Evolutionary conservation across 2,888 invertebrate species (phyloP), one percentile per base, ranked within the genome.

Genomic region (Mylabris sibirica): DNA sequence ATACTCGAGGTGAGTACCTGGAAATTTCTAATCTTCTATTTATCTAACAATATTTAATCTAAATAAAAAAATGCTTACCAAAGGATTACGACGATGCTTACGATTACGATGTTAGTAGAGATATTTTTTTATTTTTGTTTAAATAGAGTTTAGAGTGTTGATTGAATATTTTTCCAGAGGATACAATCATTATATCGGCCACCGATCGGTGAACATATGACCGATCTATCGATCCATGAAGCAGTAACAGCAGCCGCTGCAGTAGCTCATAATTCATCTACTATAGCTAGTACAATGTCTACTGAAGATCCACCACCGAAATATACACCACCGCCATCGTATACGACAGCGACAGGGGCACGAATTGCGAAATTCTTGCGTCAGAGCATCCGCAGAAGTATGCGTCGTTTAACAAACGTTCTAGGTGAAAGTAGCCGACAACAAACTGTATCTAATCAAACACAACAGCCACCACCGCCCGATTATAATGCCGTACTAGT

Each of bases 261-360:
- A 68, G 71, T 69, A 24, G 74, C 73, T 53, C 74, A 75, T 26
- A 68, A 78, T 35, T 70, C 78, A 5, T 66, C 74, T 9, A 60
- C 70, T 1, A 67, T 62, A 20, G 49, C 71, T 30, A 65, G 78
- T 9, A 84, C 84, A 62, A 75, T 85, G 30, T 82, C 85, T 11
- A 82, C 85, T 59, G 90, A 90, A 78, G 95, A 95, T 86, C 94
- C 95, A 1, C 96, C 96, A 3, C 96, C 96, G 63, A 96, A 96
- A 84, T 96, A 97, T 85, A 96, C 96, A 0, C 96, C 97, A 0
- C 97, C 97, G 2, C 96, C 96, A 0, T 95, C 95, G 0, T 96
- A 96, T 82, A 94, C 95, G 35, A 96, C 96, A 4, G 96, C 96
- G 0, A 96, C 96, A 0, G 96, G 96, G 1, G 95, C 94, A 0